phyloP scores from a whole-genome alignment of 1,140 invertebrate species.

The Heliconius hewitsoni region DNA sequence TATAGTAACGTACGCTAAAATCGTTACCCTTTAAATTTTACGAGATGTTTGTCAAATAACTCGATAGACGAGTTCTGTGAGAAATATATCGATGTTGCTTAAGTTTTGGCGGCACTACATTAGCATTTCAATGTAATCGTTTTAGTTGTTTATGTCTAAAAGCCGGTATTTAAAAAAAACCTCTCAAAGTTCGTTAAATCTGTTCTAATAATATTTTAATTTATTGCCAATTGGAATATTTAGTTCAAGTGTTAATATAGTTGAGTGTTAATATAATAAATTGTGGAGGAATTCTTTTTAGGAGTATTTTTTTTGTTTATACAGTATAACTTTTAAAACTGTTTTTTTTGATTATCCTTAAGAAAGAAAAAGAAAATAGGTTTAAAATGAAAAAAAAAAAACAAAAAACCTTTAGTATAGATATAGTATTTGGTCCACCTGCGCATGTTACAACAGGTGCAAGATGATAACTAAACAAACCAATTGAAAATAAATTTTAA shows the following conservation, averaged over 20 bases:
- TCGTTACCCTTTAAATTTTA: background rate
- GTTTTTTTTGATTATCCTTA: background rate
- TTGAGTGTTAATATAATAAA: background rate
- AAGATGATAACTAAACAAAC: background rate
- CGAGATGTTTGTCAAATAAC: background rate
- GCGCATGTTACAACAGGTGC: background rate
- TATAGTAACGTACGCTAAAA: background rate
- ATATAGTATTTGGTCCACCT: background rate
- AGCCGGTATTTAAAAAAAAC: background rate
- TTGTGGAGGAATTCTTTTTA: background rate
- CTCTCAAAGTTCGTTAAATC: background rate
- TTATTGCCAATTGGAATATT: conserved; percentile 8
- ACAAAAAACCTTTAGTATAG: background rate
- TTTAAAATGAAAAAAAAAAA: too few species aligned
- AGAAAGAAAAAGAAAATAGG: background rate
- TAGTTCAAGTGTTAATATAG: background rate
- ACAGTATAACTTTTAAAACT: background rate
- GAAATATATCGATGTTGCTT: conserved; percentile 24
- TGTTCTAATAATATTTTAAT: conserved; percentile 10
- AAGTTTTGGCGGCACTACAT: conserved; percentile 17
- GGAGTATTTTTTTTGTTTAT: background rate
- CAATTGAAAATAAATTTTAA: background rate
- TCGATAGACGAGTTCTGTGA: conserved; percentile 14
- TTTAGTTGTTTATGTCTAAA: conserved; percentile 5
- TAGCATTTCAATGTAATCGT: conserved; percentile 19